Conservation (phyloP, 2,888 invertebrate species). For the Tiliacea citrago region DNA sequence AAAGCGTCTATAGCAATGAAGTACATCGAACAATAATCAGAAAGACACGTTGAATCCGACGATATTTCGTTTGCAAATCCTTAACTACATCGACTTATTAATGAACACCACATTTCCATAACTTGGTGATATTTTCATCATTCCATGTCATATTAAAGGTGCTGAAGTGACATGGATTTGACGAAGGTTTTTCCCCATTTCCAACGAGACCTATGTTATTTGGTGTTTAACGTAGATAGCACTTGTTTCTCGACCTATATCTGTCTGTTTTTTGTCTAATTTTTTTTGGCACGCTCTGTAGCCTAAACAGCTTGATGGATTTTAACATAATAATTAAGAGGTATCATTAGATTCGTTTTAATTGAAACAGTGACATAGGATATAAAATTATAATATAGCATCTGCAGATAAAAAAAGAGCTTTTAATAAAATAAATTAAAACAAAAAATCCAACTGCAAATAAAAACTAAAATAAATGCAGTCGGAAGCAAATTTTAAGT, state of each 20-base stretch:
- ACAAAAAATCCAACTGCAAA: too few species aligned
- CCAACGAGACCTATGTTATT: slow-evolving; percentile 50
- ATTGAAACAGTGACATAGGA: too few species aligned
- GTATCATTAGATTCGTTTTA: too few species aligned
- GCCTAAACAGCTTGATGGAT: too few species aligned
- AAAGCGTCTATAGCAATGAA: not conserved
- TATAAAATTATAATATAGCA: too few species aligned
- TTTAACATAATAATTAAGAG: too few species aligned
- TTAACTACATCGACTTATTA: slow-evolving; percentile 35
- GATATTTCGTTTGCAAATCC: slow-evolving; percentile 7
- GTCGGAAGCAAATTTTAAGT: too few species aligned
- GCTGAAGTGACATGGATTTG: slow-evolving; percentile 69
- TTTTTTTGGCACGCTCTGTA: too few species aligned
- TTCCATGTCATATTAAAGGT: slow-evolving; percentile 49
- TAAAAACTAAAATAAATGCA: too few species aligned
- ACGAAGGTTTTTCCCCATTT: slow-evolving; percentile 67
- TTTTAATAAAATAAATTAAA: too few species aligned
- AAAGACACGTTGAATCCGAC: not conserved
- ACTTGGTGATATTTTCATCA: slow-evolving; percentile 52
- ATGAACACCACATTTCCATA: slow-evolving; percentile 52
- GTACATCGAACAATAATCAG: not conserved
- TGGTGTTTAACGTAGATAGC: slow-evolving; percentile 45
- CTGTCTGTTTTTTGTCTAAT: not conserved
- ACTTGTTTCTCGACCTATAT: slow-evolving; percentile 28
- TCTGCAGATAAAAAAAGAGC: too few species aligned